A percentile compares a stretch with the other conserved stretches of the same genome.
These are phyloP conservation scores for Tichodroma muraria DNA, from an alignment of 2,113 vertebrate species.

Conservation along the genomic window DNA sequence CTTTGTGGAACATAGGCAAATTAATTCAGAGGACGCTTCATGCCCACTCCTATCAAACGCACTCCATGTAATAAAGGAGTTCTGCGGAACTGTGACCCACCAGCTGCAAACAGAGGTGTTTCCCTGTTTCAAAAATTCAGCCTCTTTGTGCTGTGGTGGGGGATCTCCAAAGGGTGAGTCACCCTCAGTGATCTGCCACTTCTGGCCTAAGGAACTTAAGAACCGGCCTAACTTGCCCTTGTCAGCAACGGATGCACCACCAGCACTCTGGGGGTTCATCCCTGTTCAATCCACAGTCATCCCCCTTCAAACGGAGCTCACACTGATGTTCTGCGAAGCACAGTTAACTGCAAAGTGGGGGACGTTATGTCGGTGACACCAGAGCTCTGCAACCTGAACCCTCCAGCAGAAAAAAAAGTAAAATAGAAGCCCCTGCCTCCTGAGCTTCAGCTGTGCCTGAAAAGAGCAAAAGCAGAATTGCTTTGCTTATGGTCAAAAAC, in stretches of 20 bases:
- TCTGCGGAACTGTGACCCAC: neutral
- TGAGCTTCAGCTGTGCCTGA: constrained; percentile 2
- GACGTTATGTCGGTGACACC: neutral
- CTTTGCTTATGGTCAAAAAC: constrained; percentile 6
- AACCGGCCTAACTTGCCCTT: neutral
- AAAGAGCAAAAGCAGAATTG: constrained; percentile 2
- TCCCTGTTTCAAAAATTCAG: neutral
- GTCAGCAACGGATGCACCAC: neutral
- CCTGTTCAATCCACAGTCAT: neutral
- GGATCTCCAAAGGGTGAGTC: neutral
- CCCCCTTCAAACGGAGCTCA: neutral
- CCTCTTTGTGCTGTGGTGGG: neutral
- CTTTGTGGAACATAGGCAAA: neutral
- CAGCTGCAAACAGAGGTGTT: neutral
- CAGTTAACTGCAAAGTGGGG: neutral
- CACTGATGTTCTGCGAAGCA: neutral
- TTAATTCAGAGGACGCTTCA: neutral
- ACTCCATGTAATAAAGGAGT: neutral
- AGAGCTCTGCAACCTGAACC: neutral
- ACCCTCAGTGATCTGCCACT: neutral
- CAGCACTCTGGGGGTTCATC: neutral
- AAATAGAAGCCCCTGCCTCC: neutral
- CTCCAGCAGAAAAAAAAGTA: neutral
- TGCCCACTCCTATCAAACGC: neutral
- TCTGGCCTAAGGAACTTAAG: neutral